Evolutionary conservation across 1,140 invertebrate species (phyloP).

Genomic region (Panagrolaimus sp.): DNA sequence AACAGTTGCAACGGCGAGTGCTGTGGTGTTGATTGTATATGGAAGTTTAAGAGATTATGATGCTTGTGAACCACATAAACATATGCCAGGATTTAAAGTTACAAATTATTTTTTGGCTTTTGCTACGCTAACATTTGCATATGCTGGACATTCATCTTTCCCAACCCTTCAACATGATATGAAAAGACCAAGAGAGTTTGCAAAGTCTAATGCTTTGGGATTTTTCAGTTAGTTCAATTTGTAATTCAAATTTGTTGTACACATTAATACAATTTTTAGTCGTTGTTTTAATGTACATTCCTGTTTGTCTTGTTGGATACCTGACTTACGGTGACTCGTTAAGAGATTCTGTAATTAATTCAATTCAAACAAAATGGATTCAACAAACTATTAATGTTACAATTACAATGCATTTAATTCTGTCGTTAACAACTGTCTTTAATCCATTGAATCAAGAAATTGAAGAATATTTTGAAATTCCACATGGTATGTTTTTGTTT

Average conservation of each 20-base stretch:
- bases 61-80: slow-evolving; percentile 32
- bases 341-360: slow-evolving; percentile 51
- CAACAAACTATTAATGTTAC: slow-evolving; percentile 50
- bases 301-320: slow-evolving; percentile 49
- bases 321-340: slow-evolving; percentile 49
- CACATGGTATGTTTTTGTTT: slow-evolving; percentile 31
- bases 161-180: slow-evolving; percentile 43
- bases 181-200: slow-evolving; percentile 54
- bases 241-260: too few species aligned
- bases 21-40: slow-evolving; percentile 49
- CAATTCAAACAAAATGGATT: slow-evolving; percentile 48
- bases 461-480: slow-evolving; percentile 51
- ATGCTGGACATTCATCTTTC: slow-evolving; percentile 36
- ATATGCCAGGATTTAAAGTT: slow-evolving; percentile 37
- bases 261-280: slow-evolving; percentile 29
- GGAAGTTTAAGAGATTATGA: slow-evolving; percentile 32
- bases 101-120: slow-evolving; percentile 59
- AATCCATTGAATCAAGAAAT: slow-evolving; percentile 57
- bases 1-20: slow-evolving; percentile 36
- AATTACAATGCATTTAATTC: slow-evolving; percentile 50
- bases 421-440: slow-evolving; percentile 54
- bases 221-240: slow-evolving; percentile 26
- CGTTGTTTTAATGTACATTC: slow-evolving; percentile 24
- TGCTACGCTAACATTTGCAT: slow-evolving; percentile 53
- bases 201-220: slow-evolving; percentile 39